Evolutionary conservation across 2,797 vertebrate species (phyloP).

Genomic region (Bovichtus diacanthus): DNA sequence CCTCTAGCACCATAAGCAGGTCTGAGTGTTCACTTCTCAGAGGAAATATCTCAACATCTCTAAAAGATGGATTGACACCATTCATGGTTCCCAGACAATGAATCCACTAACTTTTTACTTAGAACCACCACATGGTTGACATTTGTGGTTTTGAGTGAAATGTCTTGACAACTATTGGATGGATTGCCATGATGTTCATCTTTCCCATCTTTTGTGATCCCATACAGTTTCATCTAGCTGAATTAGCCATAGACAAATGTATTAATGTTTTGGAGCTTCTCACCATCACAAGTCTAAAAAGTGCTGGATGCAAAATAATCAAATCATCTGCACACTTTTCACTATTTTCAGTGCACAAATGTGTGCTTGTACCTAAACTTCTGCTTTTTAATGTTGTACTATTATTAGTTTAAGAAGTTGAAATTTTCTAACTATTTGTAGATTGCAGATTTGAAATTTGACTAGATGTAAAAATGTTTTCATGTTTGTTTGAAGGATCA

Average conservation of each 20-base stretch:
- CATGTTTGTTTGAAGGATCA: background rate
- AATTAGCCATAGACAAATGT: background rate
- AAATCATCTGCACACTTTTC: background rate
- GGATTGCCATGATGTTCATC: background rate
- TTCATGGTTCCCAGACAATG: background rate
- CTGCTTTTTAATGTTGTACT: constrained; percentile 2
- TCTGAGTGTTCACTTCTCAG: too few relatives aligned
- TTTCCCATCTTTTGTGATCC: background rate
- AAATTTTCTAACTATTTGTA: background rate
- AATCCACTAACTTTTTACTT: background rate
- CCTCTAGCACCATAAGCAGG: background rate
- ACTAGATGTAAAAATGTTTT: background rate
- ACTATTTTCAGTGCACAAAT: background rate
- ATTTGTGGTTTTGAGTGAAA: background rate
- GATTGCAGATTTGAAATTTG: background rate
- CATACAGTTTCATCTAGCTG: background rate
- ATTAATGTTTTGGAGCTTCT: background rate
- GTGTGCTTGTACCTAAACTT: background rate
- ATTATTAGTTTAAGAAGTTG: background rate
- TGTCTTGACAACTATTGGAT: background rate
- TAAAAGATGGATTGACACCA: too few relatives aligned
- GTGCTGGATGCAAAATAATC: background rate
- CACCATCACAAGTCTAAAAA: background rate
- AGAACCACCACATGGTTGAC: too few relatives aligned
- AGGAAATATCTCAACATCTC: too few relatives aligned